A percentile compares a stretch with the other conserved stretches of the same genome.
Evolutionary conservation across 2,888 invertebrate species (phyloP).

Genomic region (Dermolepida albohirtum): DNA sequence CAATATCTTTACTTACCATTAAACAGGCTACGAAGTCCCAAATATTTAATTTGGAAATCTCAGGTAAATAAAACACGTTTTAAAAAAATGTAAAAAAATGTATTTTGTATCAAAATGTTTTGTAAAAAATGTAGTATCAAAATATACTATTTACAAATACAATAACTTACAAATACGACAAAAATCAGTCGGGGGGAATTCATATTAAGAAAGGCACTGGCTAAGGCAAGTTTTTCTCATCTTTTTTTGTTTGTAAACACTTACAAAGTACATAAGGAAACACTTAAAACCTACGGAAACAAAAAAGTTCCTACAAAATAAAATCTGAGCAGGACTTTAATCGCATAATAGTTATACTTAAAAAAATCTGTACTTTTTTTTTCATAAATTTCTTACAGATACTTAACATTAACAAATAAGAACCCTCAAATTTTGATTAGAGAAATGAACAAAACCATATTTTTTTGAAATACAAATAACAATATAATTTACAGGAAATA

Average conservation of each 20-base stretch:
- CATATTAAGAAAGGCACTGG: conserved; percentile 31
- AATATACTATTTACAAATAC: conserved; percentile 31
- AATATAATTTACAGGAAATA: conserved; percentile 25
- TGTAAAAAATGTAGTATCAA: conserved; percentile 39
- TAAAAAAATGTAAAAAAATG: conserved; percentile 39
- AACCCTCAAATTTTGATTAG: conserved; percentile 29
- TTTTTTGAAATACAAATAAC: conserved; percentile 8
- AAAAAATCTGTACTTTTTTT: conserved; percentile 34
- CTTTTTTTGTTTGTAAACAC: conserved; percentile 10
- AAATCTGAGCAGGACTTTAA: conserved; percentile 30
- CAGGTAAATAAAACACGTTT: no score
- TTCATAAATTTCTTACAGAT: conserved; percentile 10
- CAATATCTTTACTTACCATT: no score
- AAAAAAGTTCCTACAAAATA: conserved; percentile 21
- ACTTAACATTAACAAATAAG: conserved; percentile 9
- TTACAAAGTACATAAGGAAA: conserved; percentile 31
- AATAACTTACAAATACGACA: conserved; percentile 39
- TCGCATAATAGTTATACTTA: conserved; percentile 1
- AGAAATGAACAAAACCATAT: conserved; percentile 7
- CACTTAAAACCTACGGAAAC: conserved; percentile 33
- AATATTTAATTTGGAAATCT: no score
- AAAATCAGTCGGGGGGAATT: conserved; percentile 26
- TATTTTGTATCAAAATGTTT: conserved; percentile 41
- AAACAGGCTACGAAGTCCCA: no score
- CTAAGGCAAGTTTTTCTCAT: conserved; percentile 34